Base-by-base conservation (phyloP, 2,797 vertebrate genomes). In the Luscinia megarhynchos region DNA sequence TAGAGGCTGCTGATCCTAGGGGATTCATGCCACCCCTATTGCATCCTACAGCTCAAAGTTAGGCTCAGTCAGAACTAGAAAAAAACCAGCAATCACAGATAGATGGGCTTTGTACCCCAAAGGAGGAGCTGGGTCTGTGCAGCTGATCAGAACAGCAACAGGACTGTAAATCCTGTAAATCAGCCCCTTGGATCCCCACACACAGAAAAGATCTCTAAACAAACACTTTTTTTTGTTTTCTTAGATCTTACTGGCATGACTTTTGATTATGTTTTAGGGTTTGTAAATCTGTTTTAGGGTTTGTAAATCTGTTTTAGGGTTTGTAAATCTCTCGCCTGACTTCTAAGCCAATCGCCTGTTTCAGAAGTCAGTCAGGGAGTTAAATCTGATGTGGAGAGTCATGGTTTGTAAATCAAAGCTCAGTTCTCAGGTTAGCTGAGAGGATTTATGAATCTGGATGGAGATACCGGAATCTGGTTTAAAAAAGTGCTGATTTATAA, bases 401-500 rank as follows among this genome's bases (percentile, higher is more conserved):
- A 88, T 58, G 69, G 87, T 87, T 96, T 95, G 78, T 94, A 96
- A 97, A 96, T 97, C 92, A 89, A 94, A 82, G 84, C 18, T 34
- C 57, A 78, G 59, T 59, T 82, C 93, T 95, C 91, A 86, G 67
- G 87, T 95, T 84, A 62, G 69, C 87, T 45, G 68, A 94, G 89
- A 77, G 93, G 96, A 96, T 97, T 97, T 97, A 94, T 96, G 89
- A 88, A 91, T 94, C 93, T 78, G 88, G 90, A 93, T 36, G 40
- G 86, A 92, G 87, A 93, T 92, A 94, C 23, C 62, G 48, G 88
- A 96, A 92, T 95, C 95, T 96, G 93, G 41, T 96, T 92, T 88
- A 53, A n/a, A 84, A 94, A 95, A 96, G 79, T 11, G 53, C 58
- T 6, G 70, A 87, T 96, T 94, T 87, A 55, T 79, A 90, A 96